These are phyloP conservation scores for Saguinus imperator DNA, from an alignment of 2,113 vertebrate species.

Conservation along the genomic window DNA sequence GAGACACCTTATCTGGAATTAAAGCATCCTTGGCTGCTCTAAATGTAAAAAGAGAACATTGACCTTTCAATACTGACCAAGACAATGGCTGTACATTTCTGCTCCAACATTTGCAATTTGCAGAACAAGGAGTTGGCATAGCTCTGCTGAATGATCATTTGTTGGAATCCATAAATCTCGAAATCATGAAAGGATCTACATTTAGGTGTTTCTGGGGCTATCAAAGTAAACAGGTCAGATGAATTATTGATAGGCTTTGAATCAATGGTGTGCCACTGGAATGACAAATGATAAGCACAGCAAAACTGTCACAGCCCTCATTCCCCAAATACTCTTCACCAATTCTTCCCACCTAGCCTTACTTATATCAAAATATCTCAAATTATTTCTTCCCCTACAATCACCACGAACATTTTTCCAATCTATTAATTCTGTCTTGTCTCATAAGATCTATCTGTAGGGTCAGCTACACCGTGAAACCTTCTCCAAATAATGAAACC, in stretches of 20 bases:
- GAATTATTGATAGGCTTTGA: conserved; percentile 50
- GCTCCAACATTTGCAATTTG: conserved; percentile 62
- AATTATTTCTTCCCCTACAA: neutral
- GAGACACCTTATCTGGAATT: conserved; percentile 63
- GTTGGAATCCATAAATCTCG: neutral
- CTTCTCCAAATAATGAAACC: neutral
- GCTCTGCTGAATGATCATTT: conserved; percentile 51
- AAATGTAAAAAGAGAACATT: conserved; percentile 59
- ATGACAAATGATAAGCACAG: neutral
- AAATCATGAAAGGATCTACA: neutral
- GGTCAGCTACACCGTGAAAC: neutral
- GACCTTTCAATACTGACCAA: conserved; percentile 71
- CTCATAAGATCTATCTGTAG: neutral
- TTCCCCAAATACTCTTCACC: neutral
- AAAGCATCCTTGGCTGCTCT: conserved; percentile 32
- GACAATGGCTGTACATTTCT: conserved; percentile 57
- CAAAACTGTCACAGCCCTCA: neutral
- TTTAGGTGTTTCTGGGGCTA: conserved; percentile 54
- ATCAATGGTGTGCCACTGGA: neutral
- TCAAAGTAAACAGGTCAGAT: conserved; percentile 65
- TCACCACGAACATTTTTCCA: neutral
- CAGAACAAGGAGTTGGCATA: conserved; percentile 51
- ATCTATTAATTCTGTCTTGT: neutral
- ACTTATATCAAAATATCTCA: neutral
- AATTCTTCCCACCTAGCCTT: neutral